Evolutionary conservation across 2,888 invertebrate species (phyloP).

Genomic region (Eremobia ochroleuca): DNA sequence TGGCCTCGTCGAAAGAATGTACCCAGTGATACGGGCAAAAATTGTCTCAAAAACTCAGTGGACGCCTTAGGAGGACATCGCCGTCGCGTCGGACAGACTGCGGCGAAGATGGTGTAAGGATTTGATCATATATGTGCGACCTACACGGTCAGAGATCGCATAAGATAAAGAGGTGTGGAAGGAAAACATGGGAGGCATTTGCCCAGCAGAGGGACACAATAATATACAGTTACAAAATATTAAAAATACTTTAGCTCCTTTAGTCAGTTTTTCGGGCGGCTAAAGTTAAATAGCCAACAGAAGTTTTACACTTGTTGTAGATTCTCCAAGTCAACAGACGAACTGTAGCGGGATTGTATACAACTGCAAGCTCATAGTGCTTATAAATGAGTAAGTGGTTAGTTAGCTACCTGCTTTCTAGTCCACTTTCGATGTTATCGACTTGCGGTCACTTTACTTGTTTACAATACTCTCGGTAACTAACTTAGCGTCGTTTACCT

Average conservation of each 20-base stretch:
- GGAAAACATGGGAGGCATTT: neutral
- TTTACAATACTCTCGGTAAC: slow-evolving; percentile 25
- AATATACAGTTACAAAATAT: too few species aligned
- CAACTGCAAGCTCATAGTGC: slow-evolving; percentile 27
- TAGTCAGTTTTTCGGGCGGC: neutral
- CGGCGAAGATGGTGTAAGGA: neutral
- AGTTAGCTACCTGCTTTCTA: slow-evolving; percentile 53
- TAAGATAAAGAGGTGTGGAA: neutral
- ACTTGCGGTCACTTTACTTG: slow-evolving; percentile 48
- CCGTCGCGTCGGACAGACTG: too few species aligned
- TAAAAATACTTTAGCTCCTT: neutral
- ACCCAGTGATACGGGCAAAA: neutral
- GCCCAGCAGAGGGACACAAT: neutral
- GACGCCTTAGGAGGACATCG: neutral
- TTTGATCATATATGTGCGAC: neutral
- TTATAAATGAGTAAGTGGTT: slow-evolving; percentile 28
- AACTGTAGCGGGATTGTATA: neutral
- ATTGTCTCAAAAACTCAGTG: neutral
- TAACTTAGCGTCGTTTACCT: slow-evolving; percentile 26
- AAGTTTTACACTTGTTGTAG: neutral
- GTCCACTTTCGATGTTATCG: slow-evolving; percentile 61
- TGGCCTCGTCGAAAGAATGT: neutral
- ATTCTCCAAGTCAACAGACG: neutral
- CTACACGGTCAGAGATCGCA: neutral
- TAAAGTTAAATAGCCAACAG: neutral